phyloP scores from a whole-genome alignment of 2,888 invertebrate genomes.

The Perithous albicinctus region DNA sequence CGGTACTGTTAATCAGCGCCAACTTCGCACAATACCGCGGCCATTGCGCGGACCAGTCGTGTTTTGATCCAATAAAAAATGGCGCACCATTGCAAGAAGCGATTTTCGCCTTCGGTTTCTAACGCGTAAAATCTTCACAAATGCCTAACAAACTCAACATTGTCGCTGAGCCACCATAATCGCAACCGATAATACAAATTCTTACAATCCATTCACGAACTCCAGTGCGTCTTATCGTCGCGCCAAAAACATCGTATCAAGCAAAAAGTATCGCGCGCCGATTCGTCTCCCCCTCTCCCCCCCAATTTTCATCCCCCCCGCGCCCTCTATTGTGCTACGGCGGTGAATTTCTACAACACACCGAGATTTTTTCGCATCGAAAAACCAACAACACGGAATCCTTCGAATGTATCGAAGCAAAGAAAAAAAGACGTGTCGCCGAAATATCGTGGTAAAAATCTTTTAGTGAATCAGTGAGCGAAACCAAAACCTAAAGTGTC shows the following conservation, averaged over 20 bases:
- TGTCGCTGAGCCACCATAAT: background rate
- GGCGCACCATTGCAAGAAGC: conserved; percentile 78
- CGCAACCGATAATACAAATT: background rate
- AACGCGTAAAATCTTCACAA: conserved; percentile 66
- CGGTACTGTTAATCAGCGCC: background rate
- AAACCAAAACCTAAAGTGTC: background rate
- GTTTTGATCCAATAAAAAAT: conserved; percentile 80
- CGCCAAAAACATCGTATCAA: background rate
- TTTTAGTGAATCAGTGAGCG: too few species aligned
- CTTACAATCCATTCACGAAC: background rate
- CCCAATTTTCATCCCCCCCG: background rate
- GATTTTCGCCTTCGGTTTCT: conserved; percentile 65
- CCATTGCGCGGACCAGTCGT: conserved; percentile 70
- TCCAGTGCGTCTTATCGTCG: background rate
- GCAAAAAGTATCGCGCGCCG: conserved; percentile 1
- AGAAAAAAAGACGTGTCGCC: background rate
- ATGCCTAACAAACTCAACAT: background rate
- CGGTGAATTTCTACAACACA: background rate
- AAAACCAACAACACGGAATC: background rate
- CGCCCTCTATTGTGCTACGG: background rate
- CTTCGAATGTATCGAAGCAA: background rate
- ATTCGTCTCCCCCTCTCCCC: background rate
- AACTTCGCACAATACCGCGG: background rate
- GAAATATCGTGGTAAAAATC: too few species aligned
- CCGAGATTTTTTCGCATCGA: background rate